Evolutionary conservation across 2,113 vertebrate genomes (phyloP).

Genomic region (Sorex fumeus): DNA sequence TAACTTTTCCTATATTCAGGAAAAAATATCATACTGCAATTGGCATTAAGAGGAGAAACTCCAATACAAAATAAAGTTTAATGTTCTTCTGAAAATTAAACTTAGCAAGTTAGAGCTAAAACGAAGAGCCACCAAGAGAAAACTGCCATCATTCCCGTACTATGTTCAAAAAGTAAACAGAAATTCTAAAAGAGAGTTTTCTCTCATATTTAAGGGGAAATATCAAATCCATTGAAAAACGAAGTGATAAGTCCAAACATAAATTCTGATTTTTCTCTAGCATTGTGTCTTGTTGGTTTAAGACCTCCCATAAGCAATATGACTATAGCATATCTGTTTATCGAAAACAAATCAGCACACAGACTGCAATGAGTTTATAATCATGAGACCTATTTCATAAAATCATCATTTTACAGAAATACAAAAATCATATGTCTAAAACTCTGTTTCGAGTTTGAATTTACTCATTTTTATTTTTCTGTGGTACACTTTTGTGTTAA

Average conservation of each 20-base stretch:
- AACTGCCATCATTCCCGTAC: slow-evolving; percentile 44
- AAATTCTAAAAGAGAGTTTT: slow-evolving; percentile 57
- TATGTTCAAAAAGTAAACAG: slow-evolving; percentile 57
- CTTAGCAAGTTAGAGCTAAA: slow-evolving; percentile 69
- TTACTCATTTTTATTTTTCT: slow-evolving; percentile 50
- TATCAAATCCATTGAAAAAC: slow-evolving; percentile 82
- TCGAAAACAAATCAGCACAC: slow-evolving; percentile 84
- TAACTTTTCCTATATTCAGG: slow-evolving; percentile 21
- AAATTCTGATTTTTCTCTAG: slow-evolving; percentile 84
- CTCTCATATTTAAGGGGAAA: slow-evolving; percentile 78
- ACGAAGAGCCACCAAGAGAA: slow-evolving; percentile 62
- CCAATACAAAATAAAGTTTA: background rate
- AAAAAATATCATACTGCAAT: slow-evolving; percentile 65
- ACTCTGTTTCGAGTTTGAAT: background rate
- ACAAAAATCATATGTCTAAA: slow-evolving; percentile 80
- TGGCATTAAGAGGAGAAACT: slow-evolving; percentile 13
- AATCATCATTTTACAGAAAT: slow-evolving; percentile 81
- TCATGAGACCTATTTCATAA: slow-evolving; percentile 83
- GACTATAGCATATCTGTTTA: slow-evolving; percentile 83
- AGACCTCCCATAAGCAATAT: slow-evolving; percentile 83
- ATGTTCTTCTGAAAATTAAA: slow-evolving; percentile 25
- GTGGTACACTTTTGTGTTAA: slow-evolving; percentile 19
- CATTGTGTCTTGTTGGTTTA: slow-evolving; percentile 84
- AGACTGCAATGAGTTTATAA: slow-evolving; percentile 83
- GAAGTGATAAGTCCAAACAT: slow-evolving; percentile 74